Base-by-base conservation (phyloP, 2,113 vertebrate species). In the Hippoglossus stenolepis region DNA sequence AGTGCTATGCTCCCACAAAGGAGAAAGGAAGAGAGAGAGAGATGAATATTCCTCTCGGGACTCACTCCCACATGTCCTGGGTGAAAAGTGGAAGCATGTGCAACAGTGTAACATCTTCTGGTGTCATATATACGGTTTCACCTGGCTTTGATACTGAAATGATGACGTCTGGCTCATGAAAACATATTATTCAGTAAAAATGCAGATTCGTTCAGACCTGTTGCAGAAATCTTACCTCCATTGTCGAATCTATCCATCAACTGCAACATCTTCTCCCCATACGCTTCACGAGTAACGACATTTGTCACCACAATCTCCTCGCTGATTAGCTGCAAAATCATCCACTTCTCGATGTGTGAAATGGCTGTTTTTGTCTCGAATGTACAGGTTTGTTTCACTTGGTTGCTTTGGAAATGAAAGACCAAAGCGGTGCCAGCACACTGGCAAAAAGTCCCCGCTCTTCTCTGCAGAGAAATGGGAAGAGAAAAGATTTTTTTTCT, bases 361-460 rank as follows among this genome's bases (percentile, higher is more conserved):
- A 91, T 86, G 66, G 66, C 75, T 64, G 77, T 72, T 78, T 74
- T 78, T 77, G 81, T 82, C 70, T 76, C 6, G 9, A 79, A 75
- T 76, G 58, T 84, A 74, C 45, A 61, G 71, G 77, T 85, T 87
- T 90, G 84, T 87, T 89, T 90, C 86, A 80, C 72, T 85, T 63
- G 63, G 82, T 83, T 87, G 76, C 70, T 75, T 83, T 84, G 62
- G 72, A 84, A 83, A 91, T 85, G 73, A 87, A 84, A 88, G 76
- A 85, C 65, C 73, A 80, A 64, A 72, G 77, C 68, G 38, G 62
- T 73, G 84, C 71, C 70, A 83, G 79, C 64, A 67, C 38, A 83
- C 66, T 59, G 79, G 72, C 56, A 76, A 72, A 75, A 64, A 53
- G 58, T 75, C 73, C 64, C 59, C 56, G 63, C 75, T 80, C 79